Evolutionary conservation across 2,888 invertebrate species (phyloP).

Genomic region (Loripinus fragilis): DNA sequence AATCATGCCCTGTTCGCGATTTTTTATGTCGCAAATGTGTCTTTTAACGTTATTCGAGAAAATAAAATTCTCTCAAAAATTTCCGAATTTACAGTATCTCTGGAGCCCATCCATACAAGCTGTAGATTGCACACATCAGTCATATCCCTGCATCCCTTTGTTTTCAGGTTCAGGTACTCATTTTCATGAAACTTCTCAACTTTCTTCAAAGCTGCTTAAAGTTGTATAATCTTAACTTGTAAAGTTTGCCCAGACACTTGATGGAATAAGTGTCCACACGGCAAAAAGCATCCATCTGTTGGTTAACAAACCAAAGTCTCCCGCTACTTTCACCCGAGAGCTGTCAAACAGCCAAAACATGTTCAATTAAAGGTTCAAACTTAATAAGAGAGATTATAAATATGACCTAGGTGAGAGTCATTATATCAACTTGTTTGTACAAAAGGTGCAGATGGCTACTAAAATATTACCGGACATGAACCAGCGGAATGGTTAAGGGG

Average conservation of each 20-base stretch:
- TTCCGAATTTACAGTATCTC: too few species aligned
- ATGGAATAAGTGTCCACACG: not conserved
- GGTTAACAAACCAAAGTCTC: not conserved
- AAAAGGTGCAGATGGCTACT: conserved; percentile 11
- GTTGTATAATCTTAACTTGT: not conserved
- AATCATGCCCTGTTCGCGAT: too few species aligned
- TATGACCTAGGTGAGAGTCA: conserved; percentile 15
- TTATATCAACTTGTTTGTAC: conserved; percentile 11
- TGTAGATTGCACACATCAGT: too few species aligned
- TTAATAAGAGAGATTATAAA: conserved; percentile 20
- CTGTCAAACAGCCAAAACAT: conserved; percentile 12
- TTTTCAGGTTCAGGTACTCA: too few species aligned
- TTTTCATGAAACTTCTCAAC: too few species aligned
- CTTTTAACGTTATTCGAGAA: too few species aligned
- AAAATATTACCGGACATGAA: not conserved
- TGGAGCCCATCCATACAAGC: too few species aligned
- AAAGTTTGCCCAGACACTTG: not conserved
- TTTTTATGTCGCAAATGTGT: too few species aligned
- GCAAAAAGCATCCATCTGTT: conserved; percentile 17
- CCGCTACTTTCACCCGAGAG: conserved; percentile 5
- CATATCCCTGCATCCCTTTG: too few species aligned
- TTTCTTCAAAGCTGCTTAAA: too few species aligned
- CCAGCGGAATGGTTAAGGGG: too few species aligned
- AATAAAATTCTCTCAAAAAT: too few species aligned
- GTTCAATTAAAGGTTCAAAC: conserved; percentile 14